Base-by-base conservation (phyloP, 2,797 vertebrate genomes). In the Manis javanica region DNA sequence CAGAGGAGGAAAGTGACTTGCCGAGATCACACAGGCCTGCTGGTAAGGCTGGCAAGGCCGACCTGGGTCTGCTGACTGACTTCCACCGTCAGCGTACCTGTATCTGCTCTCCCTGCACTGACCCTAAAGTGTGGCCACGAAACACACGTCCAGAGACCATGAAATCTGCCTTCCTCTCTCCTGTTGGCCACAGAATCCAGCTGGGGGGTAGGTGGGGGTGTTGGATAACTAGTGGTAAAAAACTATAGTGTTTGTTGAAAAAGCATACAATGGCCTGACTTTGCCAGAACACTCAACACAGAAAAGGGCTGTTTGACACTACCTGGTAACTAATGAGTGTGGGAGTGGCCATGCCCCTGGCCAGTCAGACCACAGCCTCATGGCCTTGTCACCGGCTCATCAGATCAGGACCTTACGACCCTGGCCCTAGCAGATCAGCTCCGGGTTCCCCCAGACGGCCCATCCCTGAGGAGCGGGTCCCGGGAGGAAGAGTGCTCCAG, bases 361-460 rank as follows among this genome's bases (percentile, higher is more conserved):
- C 87, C 87, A 79, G 46, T 78, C 81, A 87, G 31, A 64, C 11
- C 37, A 29, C 1, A 7, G 53, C 9, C 9, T 26, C 46, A n/a
- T 46, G 29, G 64, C 31, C 63, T 69, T 42, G 59, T 10, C 5
- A 24, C 42, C 24, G 34, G 51, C 64, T 66, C 34, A 84, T 84
- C 21, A 51, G 81, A 66, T 42, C 31, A 10, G 26, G 21, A 4
- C 42, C 39, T 7, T 4, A 8, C 13, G 13, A 69, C 34, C 34
- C 1, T 12, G 3, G 2, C 51, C 68, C 18, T 46, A 39, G 63
- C 53, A n/a, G 46, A 69, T 51, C 64, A 59, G 21, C 29, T 24
- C n/a, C 29, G 0, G 0, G 8, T 5, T 11, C n/a, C 2, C 14
- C 1, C 2, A 7, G 24, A 18, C 1, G 5, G 39, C 8, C 34